Evolutionary conservation across 1,140 invertebrate genomes (phyloP).

Genomic region (Philotrypesis tridentata): DNA sequence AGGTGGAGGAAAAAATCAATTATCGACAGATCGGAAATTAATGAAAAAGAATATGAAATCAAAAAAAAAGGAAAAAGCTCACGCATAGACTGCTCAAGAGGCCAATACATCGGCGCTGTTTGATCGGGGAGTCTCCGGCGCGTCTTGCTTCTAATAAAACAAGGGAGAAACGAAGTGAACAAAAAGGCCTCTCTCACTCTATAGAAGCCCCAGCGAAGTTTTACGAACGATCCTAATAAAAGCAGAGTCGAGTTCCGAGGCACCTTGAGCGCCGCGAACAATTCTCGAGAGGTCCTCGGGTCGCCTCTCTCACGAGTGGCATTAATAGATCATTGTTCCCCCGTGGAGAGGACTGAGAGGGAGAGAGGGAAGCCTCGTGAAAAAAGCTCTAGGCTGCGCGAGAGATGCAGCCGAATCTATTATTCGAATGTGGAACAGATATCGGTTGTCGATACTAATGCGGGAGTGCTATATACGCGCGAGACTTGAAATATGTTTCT

Average conservation of each 20-base stretch:
- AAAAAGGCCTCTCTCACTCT: neutral
- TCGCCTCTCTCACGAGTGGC: constrained; percentile 56
- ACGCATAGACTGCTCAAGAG: too few relatives aligned
- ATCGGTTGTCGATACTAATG: constrained; percentile 63
- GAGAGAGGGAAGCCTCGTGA: too few relatives aligned
- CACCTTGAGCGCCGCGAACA: neutral
- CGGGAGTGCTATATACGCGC: neutral
- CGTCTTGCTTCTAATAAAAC: neutral
- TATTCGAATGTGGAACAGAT: constrained; percentile 67
- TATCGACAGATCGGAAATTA: too few relatives aligned
- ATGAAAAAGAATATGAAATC: too few relatives aligned
- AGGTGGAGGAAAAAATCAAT: too few relatives aligned
- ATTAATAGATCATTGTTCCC: constrained; percentile 67
- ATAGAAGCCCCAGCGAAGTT: constrained; percentile 37
- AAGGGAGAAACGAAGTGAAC: constrained; percentile 2
- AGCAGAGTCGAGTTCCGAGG: neutral
- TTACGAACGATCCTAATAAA: constrained; percentile 16
- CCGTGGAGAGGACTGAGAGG: constrained; percentile 32
- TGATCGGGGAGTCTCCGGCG: neutral
- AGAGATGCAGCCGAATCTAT: constrained; percentile 7
- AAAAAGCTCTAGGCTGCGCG: neutral
- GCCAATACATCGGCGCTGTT: too few relatives aligned
- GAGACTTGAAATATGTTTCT: neutral
- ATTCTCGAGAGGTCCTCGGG: neutral
- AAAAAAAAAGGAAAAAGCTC: too few relatives aligned